phyloP scores from a whole-genome alignment of 2,113 vertebrate genomes.

The Datnioides undecimradiatus region DNA sequence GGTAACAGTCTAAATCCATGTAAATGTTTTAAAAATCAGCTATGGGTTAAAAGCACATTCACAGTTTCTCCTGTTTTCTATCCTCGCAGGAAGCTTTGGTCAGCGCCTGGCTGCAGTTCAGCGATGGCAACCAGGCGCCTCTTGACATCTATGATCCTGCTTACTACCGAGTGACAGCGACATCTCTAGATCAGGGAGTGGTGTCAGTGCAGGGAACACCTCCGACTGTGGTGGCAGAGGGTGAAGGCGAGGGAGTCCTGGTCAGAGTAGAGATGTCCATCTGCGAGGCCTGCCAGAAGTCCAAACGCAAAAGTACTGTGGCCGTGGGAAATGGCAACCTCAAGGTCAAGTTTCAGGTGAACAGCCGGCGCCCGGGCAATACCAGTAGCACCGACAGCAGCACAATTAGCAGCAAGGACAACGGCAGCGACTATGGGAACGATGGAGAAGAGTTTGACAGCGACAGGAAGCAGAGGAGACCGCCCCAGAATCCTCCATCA shows the following conservation, averaged over 20 bases:
- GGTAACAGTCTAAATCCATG: constrained; percentile 74
- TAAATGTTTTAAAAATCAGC: not conserved
- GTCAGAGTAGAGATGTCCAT: constrained; percentile 92
- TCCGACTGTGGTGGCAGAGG: constrained; percentile 84
- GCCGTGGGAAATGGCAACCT: constrained; percentile 88
- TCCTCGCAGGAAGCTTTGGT: constrained; percentile 88
- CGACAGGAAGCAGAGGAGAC: constrained; percentile 64
- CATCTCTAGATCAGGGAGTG: constrained; percentile 90
- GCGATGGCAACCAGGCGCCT: constrained; percentile 91
- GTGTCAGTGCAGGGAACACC: constrained; percentile 88
- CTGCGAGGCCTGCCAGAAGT: constrained; percentile 91
- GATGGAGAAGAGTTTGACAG: constrained; percentile 74
- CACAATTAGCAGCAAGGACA: constrained; percentile 69
- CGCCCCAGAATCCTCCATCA: constrained; percentile 67
- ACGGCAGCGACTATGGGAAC: constrained; percentile 70
- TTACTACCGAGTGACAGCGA: constrained; percentile 87
- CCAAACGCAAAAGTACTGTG: constrained; percentile 91
- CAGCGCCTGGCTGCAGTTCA: constrained; percentile 95
- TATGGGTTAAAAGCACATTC: not conserved
- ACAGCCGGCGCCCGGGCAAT: constrained; percentile 68
- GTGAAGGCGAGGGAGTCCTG: constrained; percentile 89
- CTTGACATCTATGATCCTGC: constrained; percentile 91
- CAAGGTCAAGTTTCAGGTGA: constrained; percentile 88
- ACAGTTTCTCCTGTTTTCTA: constrained; percentile 14
- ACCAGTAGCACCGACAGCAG: constrained; percentile 65